A percentile compares a stretch with the other conserved stretches of the same genome.
Conservation (phyloP, 2,888 invertebrate species). For the Drosophila nr. fundita region DNA sequence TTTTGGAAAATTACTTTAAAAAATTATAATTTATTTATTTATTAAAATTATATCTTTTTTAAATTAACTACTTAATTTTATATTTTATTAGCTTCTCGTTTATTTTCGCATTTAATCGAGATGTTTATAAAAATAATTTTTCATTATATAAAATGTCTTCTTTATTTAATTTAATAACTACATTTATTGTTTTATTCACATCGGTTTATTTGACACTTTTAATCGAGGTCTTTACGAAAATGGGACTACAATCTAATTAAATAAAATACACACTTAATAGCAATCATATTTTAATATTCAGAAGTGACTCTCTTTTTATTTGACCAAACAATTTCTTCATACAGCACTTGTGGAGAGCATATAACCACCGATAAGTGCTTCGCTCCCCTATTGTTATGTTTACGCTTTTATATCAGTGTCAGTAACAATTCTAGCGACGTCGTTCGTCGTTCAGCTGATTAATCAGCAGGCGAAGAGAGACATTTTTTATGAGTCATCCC, state of each 20-base stretch:
- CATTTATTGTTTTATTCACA: neutral
- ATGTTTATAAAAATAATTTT: too few species aligned
- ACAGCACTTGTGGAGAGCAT: conserved; percentile 19
- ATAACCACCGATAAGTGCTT: conserved; percentile 1
- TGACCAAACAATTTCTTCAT: neutral
- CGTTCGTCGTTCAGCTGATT: conserved; percentile 57
- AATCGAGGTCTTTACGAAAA: neutral
- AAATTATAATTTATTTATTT: neutral
- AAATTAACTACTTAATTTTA: neutral
- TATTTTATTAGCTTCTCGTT: too few species aligned
- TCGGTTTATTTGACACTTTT: neutral
- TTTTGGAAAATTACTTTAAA: neutral
- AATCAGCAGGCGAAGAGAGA: conserved; percentile 52
- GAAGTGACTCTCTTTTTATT: neutral
- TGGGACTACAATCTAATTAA: neutral
- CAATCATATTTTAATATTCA: neutral
- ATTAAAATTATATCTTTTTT: neutral
- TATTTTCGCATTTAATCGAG: neutral
- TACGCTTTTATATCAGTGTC: conserved; percentile 44
- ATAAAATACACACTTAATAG: neutral
- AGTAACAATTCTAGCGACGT: conserved; percentile 30
- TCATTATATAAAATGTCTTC: too few species aligned
- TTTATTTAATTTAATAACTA: neutral
- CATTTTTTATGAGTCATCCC: conserved; percentile 47
- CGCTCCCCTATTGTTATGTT: conserved; percentile 47